Evolutionary conservation across 2,797 vertebrate species (phyloP).

Genomic region (Sciaenops ocellatus): DNA sequence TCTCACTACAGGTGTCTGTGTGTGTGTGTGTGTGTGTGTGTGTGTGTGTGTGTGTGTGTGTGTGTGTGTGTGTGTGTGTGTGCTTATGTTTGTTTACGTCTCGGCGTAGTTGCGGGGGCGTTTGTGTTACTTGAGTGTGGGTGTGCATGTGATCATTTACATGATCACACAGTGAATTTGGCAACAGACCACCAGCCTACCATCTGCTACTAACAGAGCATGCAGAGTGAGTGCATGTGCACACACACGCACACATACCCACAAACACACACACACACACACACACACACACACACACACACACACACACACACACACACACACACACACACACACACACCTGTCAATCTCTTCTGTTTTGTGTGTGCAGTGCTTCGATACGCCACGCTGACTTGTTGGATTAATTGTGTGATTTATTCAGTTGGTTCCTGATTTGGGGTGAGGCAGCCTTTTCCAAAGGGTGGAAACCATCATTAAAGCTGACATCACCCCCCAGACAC

Average conservation of each 20-base stretch:
- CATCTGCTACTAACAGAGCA: slow-evolving; percentile 77
- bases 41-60: background rate
- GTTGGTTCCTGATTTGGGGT: slow-evolving; percentile 68
- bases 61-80: background rate
- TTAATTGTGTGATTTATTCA: slow-evolving; percentile 75
- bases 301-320: slow-evolving; percentile 35
- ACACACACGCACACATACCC: slow-evolving; percentile 19
- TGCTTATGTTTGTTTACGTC: slow-evolving; percentile 50
- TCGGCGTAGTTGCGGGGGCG: slow-evolving; percentile 30
- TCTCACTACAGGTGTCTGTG: slow-evolving; percentile 43
- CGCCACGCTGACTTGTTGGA: slow-evolving; percentile 69
- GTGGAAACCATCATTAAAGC: slow-evolving; percentile 74
- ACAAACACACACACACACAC: slow-evolving; percentile 33
- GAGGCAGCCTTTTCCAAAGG: slow-evolving; percentile 59
- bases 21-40: background rate
- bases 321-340: slow-evolving; percentile 54
- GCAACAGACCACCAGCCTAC: slow-evolving; percentile 68
- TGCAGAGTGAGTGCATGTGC: slow-evolving; percentile 26
- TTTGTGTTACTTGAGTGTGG: slow-evolving; percentile 65
- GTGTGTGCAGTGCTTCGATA: slow-evolving; percentile 51
- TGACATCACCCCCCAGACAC: slow-evolving; percentile 64
- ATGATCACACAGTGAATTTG: slow-evolving; percentile 78
- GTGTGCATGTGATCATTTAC: slow-evolving; percentile 73
- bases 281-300: slow-evolving; percentile 17
- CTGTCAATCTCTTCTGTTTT: slow-evolving; percentile 65